phyloP scores from a whole-genome alignment of 1,140 invertebrate genomes.

The Meloidogyne chitwoodi region DNA sequence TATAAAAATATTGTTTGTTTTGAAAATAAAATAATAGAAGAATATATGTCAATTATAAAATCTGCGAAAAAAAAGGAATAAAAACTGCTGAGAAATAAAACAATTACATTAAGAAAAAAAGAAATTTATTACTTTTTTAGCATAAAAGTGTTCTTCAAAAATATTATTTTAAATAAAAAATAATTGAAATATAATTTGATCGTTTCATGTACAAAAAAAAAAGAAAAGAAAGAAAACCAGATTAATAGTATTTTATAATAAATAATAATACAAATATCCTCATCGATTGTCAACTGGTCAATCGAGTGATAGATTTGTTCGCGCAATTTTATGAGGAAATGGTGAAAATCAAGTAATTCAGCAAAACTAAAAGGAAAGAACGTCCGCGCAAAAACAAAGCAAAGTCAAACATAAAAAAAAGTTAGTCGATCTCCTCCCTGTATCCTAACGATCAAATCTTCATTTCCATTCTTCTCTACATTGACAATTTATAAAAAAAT shows the following conservation, averaged over 20 bases:
- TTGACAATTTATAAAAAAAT: neutral
- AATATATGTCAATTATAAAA: too few relatives aligned
- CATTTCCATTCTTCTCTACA: neutral
- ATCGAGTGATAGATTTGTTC: neutral
- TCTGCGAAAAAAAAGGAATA: too few relatives aligned
- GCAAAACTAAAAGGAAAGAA: neutral
- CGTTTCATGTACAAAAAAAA: slow-evolving; percentile 1
- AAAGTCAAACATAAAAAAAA: neutral
- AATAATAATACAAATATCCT: neutral
- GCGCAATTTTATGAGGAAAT: neutral
- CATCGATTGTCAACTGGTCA: neutral
- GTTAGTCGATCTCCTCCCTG: neutral
- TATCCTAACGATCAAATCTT: neutral
- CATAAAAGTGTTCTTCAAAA: neutral
- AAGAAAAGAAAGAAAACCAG: neutral
- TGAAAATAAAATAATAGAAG: neutral
- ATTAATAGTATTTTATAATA: neutral
- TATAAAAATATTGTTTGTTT: neutral
- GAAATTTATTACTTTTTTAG: neutral
- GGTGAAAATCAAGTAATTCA: neutral
- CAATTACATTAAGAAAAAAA: neutral
- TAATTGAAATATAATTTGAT: neutral
- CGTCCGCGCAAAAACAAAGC: neutral
- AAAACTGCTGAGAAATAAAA: too few relatives aligned
- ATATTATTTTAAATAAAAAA: neutral